Base-by-base conservation (phyloP, 2,797 vertebrate genomes). In the Molossus molossus region DNA sequence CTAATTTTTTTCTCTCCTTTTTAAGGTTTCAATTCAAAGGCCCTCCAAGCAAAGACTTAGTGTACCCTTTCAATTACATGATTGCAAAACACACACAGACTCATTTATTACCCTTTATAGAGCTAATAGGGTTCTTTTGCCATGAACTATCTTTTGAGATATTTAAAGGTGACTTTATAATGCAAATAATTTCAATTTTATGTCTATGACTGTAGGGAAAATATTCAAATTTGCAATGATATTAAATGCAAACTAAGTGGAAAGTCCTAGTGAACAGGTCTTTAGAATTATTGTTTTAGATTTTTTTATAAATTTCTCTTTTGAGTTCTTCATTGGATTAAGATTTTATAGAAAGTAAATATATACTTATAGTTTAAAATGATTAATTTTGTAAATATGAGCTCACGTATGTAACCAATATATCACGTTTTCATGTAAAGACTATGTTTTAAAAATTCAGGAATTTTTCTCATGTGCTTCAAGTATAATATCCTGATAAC, bases 141-240 rank as follows among this genome's bases (percentile, higher is more conserved):
- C n/a, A 37, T 69, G 23, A 95, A 92, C 3, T 62, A 73, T 81
- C 29, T 87, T 91, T 81, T 55, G 87, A 72, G 40, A 58, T 73
- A 90, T 88, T 85, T 91, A 64, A 84, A 95, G 57, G n/a, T 96
- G 11, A 83, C 87, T 96, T 92, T 83, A 57, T 79, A 92, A 94
- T 72, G 48, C 53, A 97, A 94, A 94, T 92, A 75, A 69, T 55
- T 93, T 87, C 25, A 80, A 64, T 87, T 95, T 95, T 90, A 69
- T 77, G 76, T 82, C 23, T 87, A 45, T 67, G n/a, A 45, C 55
- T 81, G 18, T 62, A 82, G 40, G 65, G 25, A 85, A 81, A 93
- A 94, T 87, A 94, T 92, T 94, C 64, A 87, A 92, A 87, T n/a
- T 95, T 84, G 9, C 27, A 93, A 29, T 77, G 23, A 86, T 77